phyloP scores from a whole-genome alignment of 1,140 invertebrate genomes.

The Formica selysi region DNA sequence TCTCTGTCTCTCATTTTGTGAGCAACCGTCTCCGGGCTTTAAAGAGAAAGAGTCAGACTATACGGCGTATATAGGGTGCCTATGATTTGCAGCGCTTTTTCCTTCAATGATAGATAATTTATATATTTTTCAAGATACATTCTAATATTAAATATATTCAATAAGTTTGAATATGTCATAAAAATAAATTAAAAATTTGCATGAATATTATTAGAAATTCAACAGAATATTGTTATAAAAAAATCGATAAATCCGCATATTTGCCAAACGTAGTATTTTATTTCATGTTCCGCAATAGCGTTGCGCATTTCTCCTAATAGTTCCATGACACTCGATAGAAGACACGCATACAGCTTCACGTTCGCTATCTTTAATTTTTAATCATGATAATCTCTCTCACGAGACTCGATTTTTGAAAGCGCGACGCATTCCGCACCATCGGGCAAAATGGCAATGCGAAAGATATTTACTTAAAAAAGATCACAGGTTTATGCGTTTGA shows the following conservation, averaged over 20 bases:
- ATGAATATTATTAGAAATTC: neutral
- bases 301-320: neutral
- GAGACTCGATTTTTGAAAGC: slow-evolving; percentile 24
- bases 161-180: neutral
- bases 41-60: slow-evolving; percentile 69
- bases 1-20: slow-evolving; percentile 31
- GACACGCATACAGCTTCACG: neutral
- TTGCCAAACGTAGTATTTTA: neutral
- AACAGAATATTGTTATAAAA: neutral
- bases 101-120: neutral
- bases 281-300: neutral
- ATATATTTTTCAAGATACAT: slow-evolving; percentile 2
- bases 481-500: slow-evolving; percentile 55
- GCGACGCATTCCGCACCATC: slow-evolving; percentile 10
- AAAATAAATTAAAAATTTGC: neutral
- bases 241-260: neutral
- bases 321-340: neutral
- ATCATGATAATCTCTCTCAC: neutral
- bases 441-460: slow-evolving; percentile 15
- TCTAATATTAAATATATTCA: neutral
- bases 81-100: neutral
- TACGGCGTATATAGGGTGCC: neutral
- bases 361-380: neutral
- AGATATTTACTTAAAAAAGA: slow-evolving; percentile 19
- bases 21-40: slow-evolving; percentile 65